Evolutionary conservation across 2,113 vertebrate species (phyloP).

Genomic region (Panthera leo): DNA sequence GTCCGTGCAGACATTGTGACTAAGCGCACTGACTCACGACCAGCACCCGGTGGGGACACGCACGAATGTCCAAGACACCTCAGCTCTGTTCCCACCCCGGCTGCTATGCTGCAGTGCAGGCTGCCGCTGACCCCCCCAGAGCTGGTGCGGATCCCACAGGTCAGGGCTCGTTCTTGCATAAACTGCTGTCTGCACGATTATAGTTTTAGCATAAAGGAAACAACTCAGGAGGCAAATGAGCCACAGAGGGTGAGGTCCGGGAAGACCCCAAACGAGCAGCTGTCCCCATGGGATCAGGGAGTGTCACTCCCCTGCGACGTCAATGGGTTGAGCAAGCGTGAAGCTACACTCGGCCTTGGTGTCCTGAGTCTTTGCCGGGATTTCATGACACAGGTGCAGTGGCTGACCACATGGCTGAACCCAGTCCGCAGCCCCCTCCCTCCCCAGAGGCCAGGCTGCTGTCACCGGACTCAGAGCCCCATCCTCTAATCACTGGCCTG

Average conservation of each 20-base stretch:
- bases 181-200: fast-evolving
- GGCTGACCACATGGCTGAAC: too few relatives aligned
- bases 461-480: neutral
- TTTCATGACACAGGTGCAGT: fast-evolving
- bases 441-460: neutral
- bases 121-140: fast-evolving
- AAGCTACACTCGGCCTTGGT: fast-evolving
- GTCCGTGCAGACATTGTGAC: slow-evolving; percentile 39
- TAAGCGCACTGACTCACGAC: neutral
- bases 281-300: fast-evolving
- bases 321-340: fast-evolving
- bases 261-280: too few relatives aligned
- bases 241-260: neutral
- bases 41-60: fast-evolving
- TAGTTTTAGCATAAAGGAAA: neutral
- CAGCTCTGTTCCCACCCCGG: fast-evolving
- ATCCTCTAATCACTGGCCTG: fast-evolving
- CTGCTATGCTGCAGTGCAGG: neutral
- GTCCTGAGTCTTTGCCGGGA: fast-evolving
- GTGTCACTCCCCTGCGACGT: neutral
- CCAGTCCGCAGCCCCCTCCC: fast-evolving
- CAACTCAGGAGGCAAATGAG: fast-evolving
- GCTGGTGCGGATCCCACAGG: neutral
- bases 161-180: too few relatives aligned
- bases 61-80: fast-evolving